Evolutionary conservation across 1,140 invertebrate species (phyloP), one percentile per base, ranked within the genome.

Genomic region (Dufourea novaeangliae): DNA sequence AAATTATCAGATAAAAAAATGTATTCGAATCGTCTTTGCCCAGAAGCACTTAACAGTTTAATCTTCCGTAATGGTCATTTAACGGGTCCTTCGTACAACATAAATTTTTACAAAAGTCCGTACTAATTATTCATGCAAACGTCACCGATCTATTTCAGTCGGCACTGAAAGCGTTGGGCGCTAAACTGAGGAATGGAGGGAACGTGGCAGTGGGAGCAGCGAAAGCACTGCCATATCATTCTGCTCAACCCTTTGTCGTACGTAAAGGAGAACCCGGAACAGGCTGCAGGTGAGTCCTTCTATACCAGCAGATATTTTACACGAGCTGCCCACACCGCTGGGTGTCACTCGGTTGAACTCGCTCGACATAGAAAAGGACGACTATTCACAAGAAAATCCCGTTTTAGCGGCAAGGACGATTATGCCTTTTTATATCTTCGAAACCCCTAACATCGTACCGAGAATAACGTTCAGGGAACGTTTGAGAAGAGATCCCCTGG

Each of bases 151-250:
- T 14, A 4, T 83, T 80, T 62, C 46, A 84, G 83, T 84, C 82
- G 73, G 52, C 73, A 80, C 59, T 72, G 64, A 73, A 88, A 87
- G 77, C 69, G 84, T 84, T 75, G 69, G 82, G 74, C 88, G 87
- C 88, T 92, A 90, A 88, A 79, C 77, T 79, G 76, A 92, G 91
- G 91, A 91, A 92, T 92, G 92, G 92, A 92, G 91, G 88, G 83
- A 86, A 90, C 91, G 91, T 89, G 90, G 91, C 89, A 89, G 85
- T 88, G 90, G 88, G 88, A 89, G 89, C 90, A 92, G 90, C 91
- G 89, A 90, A 89, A 91, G 90, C 92, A 92, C 91, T 91, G 91
- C 91, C 87, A 87, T 89, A 91, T 87, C 86, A 90, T 88, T 89
- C 88, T 89, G 87, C 88, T 90, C 85, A 88, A 90, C 84, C 90